Percentiles rank a stretch among this genome's conserved stretches.
phyloP scores from a whole-genome alignment of 2,113 vertebrate genomes.

The Motacilla tschutschensis region DNA sequence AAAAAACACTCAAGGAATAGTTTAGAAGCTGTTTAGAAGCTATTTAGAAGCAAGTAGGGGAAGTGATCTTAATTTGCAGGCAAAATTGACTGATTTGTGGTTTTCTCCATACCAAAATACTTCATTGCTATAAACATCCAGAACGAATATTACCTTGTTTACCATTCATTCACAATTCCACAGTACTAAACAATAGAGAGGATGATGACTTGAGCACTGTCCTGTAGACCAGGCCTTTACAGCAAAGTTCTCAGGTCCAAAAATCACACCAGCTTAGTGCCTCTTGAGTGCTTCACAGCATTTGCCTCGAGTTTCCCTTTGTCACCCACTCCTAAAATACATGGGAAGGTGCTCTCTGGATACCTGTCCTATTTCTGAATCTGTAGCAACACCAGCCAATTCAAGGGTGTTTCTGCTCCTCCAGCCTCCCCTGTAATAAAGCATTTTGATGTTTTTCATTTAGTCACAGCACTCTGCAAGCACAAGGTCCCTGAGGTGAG shows the following conservation, averaged over 20 bases:
- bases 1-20: not conserved
- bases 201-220: not conserved
- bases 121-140: not conserved
- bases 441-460: not conserved
- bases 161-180: not conserved
- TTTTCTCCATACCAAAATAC: not conserved
- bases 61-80: not conserved
- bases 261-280: not conserved
- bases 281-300: not conserved
- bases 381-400: not conserved
- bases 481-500: not conserved
- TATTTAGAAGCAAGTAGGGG: not conserved
- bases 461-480: not conserved
- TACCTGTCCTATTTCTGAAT: not conserved
- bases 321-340: not conserved
- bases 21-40: not conserved
- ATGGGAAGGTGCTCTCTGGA: not conserved
- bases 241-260: not conserved
- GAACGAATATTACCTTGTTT: not conserved
- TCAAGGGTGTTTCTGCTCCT: not conserved
- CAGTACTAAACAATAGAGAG: not conserved
- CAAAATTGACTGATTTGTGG: not conserved
- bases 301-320: not conserved
- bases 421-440: not conserved
- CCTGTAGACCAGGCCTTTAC: not conserved